Conservation (phyloP, 2,797 vertebrate genomes). For the Melopsittacus undulatus region DNA sequence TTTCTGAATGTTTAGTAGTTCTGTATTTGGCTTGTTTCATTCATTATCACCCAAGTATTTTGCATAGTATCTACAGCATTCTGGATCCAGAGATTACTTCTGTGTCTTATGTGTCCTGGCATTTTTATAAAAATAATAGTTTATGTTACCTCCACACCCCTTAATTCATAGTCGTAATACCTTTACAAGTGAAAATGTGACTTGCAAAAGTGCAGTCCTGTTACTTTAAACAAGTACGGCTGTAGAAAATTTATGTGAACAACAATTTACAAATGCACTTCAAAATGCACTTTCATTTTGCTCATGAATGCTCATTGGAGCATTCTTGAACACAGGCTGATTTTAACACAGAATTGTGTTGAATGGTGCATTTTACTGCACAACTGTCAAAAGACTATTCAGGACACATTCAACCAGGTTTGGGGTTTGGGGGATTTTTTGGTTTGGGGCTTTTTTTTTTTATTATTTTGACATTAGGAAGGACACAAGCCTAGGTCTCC, state of each 20-base stretch:
- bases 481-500: constrained; percentile 28
- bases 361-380: background rate
- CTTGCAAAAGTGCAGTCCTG: background rate
- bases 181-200: background rate
- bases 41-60: background rate
- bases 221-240: background rate
- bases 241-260: background rate
- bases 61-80: background rate
- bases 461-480: background rate
- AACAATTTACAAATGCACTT: background rate
- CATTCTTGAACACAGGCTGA: background rate
- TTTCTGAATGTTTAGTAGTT: background rate
- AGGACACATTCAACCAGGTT: background rate
- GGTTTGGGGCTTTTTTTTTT: background rate
- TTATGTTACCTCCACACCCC: background rate
- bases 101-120: background rate
- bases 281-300: background rate
- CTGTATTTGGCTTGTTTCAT: background rate
- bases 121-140: background rate
- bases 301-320: background rate
- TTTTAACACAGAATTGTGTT: background rate
- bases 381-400: background rate
- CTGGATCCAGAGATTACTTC: background rate
- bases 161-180: background rate
- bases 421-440: background rate